Evolutionary conservation across 2,113 vertebrate genomes (phyloP), one percentile per base, ranked within the genome.

Genomic region (Gulo gulo): DNA sequence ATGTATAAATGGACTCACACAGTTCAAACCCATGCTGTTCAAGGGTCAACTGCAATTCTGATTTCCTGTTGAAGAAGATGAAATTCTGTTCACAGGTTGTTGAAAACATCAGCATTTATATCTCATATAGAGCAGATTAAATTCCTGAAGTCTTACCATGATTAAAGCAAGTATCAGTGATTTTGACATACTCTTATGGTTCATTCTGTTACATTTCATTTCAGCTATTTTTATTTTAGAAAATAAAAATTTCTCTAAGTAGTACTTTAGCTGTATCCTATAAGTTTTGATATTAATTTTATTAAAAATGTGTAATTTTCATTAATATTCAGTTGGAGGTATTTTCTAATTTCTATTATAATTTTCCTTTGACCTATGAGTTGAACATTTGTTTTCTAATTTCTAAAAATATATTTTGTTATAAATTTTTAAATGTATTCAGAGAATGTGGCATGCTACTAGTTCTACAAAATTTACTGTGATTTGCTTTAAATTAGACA

Each of bases 401-500:
- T 57, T 91, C 65, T 81, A 91, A 87, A 71, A 67, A 65, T 90
- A 15, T 73, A 52, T 81, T 90, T 55, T 84, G 31, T 76, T 67
- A 29, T n/a, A 59, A 55, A 47, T 94, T 86, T 84, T 69, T 9
- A 73, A 50, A 74, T 82, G 2, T 79, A 61, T 26, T 47, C 45
- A 74, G 87, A 86, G 26, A 65, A 36, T 45, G 5, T 90, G 42
- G 4, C 23, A 39, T 59, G 23, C 31, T 94, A 94, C 9, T 86
- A 93, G 39, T 80, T 91, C 63, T 94, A 76, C 24, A 94, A 57
- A 81, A 82, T 82, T 80, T 65, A 88, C 24, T 95, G 65, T 82
- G 36, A 81, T 78, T 94, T 95, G 31, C 81, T 95, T 81, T 83
- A 76, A 61, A 82, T 59, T 85, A 94, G 16, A 86, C 18, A 86